Evolutionary conservation across 2,888 invertebrate species (phyloP), one percentile per base, ranked within the genome.

Genomic region (Oscheius myriophilus): DNA sequence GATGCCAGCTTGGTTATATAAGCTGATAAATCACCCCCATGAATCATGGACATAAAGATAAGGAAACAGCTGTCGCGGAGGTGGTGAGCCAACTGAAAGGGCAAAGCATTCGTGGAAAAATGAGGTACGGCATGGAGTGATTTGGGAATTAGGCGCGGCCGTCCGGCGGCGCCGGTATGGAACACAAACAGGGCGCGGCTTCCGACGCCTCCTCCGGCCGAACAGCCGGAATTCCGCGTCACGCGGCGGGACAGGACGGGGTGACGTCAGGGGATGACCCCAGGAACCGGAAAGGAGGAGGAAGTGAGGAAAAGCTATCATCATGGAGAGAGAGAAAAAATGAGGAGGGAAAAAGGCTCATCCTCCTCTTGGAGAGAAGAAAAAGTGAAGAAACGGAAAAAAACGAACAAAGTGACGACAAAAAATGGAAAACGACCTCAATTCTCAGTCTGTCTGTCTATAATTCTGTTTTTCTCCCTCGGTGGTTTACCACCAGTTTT

Each of bases 211-310:
- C 58, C 58, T 45, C 23, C 42, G 55, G n/a, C 55, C 39, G 42
- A 18, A 33, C 26, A 49, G 25, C 61, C 61, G 61, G 61, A 61
- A 61, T 61, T 61, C 61, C 61, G 61, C 58, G 23, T 61, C 61
- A 61, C 61, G 61, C 61, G 61, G 49, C 26, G 33, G n/a, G n/a
- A 7, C 53, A 33, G 2, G 33, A 33, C 33, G 33, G 33, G 33
- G 33, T 33, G 33, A 33, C 33, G 33, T 33, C 33, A 33, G 9
- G 33, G 33, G 33, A 33, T 33, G 33, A 33, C 33, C 33, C 33
- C 33, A 3, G 9, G 33, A 9, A 33, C 3, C 33, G 4, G 33
- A 9, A 33, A 33, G 33, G 33, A 33, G 33, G 33, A 33, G n/a
- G n/a, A n/a, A n/a, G n/a, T n/a, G n/a, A n/a, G n/a, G n/a, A n/a